Conservation (phyloP, 2,113 vertebrate species). For the Atherinomorus stipes region DNA sequence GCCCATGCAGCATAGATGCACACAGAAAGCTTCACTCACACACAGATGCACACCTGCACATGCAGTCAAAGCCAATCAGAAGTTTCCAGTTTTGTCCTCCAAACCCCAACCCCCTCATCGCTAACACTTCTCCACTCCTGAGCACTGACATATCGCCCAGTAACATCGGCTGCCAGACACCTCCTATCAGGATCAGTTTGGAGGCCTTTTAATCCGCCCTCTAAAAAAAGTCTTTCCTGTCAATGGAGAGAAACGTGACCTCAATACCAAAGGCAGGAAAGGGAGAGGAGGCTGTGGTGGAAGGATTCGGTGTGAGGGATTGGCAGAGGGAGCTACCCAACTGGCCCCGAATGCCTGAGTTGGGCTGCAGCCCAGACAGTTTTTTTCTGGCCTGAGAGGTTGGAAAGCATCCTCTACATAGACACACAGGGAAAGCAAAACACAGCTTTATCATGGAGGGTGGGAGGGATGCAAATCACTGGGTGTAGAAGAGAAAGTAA, state of each 20-base stretch:
- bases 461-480: not conserved
- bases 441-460: conserved; percentile 14
- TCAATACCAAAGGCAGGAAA: conserved; percentile 63
- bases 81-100: conserved; percentile 34
- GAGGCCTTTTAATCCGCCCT: conserved; percentile 73
- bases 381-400: conserved; percentile 21
- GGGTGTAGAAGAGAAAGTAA: not conserved
- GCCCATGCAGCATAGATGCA: conserved; percentile 26
- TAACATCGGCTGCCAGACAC: conserved; percentile 72
- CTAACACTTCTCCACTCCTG: conserved; percentile 28
- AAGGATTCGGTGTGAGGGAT: conserved; percentile 44
- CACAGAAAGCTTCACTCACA: not conserved
- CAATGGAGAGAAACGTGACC: conserved; percentile 75
- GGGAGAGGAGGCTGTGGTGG: conserved; percentile 5
- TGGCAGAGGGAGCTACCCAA: conserved; percentile 60
- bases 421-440: conserved; percentile 21
- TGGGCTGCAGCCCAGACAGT: conserved; percentile 58
- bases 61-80: conserved; percentile 61
- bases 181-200: conserved; percentile 72
- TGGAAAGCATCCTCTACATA: conserved; percentile 39
- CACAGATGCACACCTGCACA: conserved; percentile 44
- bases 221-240: conserved; percentile 75
- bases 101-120: conserved; percentile 1
- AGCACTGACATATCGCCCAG: conserved; percentile 61
- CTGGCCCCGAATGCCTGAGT: conserved; percentile 44